A percentile compares a stretch with the other conserved stretches of the same genome.
Evolutionary conservation across 2,797 vertebrate genomes (phyloP).

Genomic region (Clarias platycephalus): DNA sequence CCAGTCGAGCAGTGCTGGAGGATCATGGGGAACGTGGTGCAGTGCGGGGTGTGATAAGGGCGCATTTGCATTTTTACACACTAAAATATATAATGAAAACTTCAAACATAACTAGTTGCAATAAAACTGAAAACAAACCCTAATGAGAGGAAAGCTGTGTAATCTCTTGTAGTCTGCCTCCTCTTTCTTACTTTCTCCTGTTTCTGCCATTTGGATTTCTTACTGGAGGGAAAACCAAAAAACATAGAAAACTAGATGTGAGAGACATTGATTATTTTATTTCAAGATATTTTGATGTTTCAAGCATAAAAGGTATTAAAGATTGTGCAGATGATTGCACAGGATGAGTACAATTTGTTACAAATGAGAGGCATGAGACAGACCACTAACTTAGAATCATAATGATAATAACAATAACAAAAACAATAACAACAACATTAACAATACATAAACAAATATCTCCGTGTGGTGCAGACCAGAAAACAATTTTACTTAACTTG

Average conservation of each 20-base stretch:
- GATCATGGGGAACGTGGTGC: no score
- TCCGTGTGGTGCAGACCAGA: not conserved
- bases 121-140: conserved; percentile 67
- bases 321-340: not conserved
- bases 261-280: not conserved
- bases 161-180: conserved; percentile 96
- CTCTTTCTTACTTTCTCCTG: conserved; percentile 90
- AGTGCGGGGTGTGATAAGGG: no score
- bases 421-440: no score
- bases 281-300: not conserved
- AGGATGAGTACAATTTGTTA: not conserved
- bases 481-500: not conserved
- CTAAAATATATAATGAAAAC: no score
- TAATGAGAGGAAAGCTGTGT: conserved; percentile 94
- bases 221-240: conserved; percentile 57
- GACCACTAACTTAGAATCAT: not conserved
- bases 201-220: conserved; percentile 76
- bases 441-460: not conserved
- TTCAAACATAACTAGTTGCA: not conserved
- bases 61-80: no score
- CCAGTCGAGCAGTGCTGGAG: no score
- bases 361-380: not conserved
- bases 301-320: not conserved
- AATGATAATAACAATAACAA: no score
- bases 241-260: conserved; percentile 55